These are phyloP conservation scores for Malurus splendens DNA, from an alignment of 2,797 vertebrate genomes.

Conservation along the genomic window DNA sequence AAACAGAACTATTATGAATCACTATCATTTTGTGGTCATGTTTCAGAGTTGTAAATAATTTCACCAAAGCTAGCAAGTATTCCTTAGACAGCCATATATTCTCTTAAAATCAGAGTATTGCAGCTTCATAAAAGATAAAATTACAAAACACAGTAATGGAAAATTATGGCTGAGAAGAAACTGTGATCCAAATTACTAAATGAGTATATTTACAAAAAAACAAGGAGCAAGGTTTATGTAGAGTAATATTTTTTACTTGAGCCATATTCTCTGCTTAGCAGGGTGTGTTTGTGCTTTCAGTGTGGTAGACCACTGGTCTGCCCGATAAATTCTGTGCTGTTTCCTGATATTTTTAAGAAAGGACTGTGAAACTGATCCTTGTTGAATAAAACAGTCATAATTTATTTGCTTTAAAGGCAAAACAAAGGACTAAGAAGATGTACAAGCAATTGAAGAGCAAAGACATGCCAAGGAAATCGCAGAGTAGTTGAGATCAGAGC, in stretches of 20 bases:
- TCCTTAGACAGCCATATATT: fast-evolving
- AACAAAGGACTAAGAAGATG: background rate
- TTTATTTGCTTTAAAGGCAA: background rate
- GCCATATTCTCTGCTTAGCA: background rate
- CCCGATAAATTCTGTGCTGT: background rate
- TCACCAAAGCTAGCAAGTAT: background rate
- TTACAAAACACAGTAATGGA: background rate
- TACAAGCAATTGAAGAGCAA: background rate
- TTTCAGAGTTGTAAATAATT: background rate
- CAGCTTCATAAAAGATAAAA: background rate
- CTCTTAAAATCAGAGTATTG: background rate
- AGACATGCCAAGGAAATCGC: background rate
- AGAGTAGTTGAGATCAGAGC: background rate
- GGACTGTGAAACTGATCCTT: background rate
- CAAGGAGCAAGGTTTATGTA: background rate
- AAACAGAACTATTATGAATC: background rate
- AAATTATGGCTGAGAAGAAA: background rate
- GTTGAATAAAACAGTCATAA: background rate
- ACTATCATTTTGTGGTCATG: background rate
- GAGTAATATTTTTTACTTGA: background rate
- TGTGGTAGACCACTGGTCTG: background rate
- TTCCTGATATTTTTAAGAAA: background rate
- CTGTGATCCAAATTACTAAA: background rate
- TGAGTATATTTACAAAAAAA: background rate
- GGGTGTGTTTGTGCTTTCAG: background rate